Base-by-base conservation (phyloP, 2,888 invertebrate genomes). In the Calliphora vomitoria region DNA sequence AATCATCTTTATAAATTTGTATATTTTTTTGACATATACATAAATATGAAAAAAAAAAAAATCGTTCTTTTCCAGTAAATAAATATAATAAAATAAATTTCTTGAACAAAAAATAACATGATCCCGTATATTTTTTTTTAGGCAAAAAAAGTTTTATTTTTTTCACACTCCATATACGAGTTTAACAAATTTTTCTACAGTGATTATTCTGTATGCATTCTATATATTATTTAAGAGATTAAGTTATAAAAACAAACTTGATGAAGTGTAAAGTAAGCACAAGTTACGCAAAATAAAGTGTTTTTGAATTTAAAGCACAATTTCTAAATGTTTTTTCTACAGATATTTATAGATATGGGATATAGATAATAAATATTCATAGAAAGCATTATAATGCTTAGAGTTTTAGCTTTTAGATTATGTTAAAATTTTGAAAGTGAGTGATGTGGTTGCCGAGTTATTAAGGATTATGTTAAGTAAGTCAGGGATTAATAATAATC, bases 211-310 rank as follows among this genome's bases (percentile, higher is more conserved):
- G 53, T 58, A 44, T 55, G 31, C 10, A 72, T 60, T 47, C 8
- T 62, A 60, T 55, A n/a, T 60, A 35, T 68, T n/a, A 41, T 72
- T 55, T 69, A 41, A 44, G 50, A 62, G 50, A 87, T 78, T 84
- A 68, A 78, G 76, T 81, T 84, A 81, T 84, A 53, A 84, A 78
- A 82, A 75, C 47, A 68, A 55, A 79, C 53, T 72, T 64, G 66
- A 78, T 87, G 81, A 87, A 84, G 82, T 87, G 87, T 85, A 55
- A 78, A 75, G 55, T 75, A 74, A 84, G 66, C 68, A 69, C 20
- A 75, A 62, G 68, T 69, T 74, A 31, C 3, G 31, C 25, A 31
- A 53, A 72, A 41, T 38, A 68, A 80, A 74, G 25, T 53, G 44
- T 35, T 71, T 62, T 64, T 71, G n/a, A 69, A 41, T 47, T 72